These are phyloP conservation scores for Crocallis elinguaria DNA, from an alignment of 2,888 invertebrate genomes.

Conservation along the genomic window DNA sequence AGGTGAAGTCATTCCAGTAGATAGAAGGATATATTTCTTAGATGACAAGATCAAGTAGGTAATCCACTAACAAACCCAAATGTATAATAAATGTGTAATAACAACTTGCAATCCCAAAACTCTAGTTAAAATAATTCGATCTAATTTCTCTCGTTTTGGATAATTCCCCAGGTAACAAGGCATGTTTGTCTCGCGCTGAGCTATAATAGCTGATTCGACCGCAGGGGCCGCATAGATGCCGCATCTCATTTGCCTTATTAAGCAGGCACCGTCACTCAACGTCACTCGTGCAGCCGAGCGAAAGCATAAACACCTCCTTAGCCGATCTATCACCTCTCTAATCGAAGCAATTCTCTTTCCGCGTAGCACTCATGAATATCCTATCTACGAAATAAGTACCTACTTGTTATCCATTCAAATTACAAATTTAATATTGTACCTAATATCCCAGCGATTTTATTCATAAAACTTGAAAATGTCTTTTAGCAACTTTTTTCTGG, in stretches of 20 bases:
- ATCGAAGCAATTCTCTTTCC: conserved; percentile 42
- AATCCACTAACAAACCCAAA: too few species aligned
- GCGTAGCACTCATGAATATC: conserved; percentile 10
- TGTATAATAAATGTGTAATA: too few species aligned
- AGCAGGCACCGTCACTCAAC: conserved; percentile 73
- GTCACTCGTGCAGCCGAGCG: conserved; percentile 55
- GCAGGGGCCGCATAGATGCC: conserved; percentile 43
- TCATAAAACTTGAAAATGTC: too few species aligned
- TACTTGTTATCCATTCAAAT: too few species aligned
- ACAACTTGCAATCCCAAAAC: too few species aligned
- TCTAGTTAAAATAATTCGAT: too few species aligned
- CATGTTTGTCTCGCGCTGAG: conserved; percentile 55
- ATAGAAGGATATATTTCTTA: too few species aligned
- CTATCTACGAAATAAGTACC: not conserved
- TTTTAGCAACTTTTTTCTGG: too few species aligned
- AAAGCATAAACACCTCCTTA: conserved; percentile 72
- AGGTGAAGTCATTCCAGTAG: too few species aligned
- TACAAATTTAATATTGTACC: too few species aligned
- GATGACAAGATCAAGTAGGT: too few species aligned
- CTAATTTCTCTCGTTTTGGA: conserved; percentile 50
- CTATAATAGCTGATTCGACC: conserved; percentile 15
- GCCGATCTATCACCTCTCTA: conserved; percentile 56
- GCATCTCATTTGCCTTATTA: conserved; percentile 80
- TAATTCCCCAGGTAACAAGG: conserved; percentile 66
- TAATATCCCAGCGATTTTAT: too few species aligned